Conservation (phyloP, 2,797 vertebrate species). For the Acomys russatus region DNA sequence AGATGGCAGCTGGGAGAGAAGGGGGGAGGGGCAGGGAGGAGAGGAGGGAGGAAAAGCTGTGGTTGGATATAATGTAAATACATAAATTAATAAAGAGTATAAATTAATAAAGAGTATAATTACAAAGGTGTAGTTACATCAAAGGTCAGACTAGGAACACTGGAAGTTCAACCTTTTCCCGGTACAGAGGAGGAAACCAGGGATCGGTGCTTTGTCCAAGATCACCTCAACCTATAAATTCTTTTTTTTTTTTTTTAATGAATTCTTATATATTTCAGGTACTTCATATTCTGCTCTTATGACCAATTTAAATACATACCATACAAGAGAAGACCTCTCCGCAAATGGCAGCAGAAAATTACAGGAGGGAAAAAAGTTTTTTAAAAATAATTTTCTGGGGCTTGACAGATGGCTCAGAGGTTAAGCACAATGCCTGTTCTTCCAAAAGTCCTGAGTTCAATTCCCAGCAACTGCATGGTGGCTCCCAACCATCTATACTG, state of each 20-base stretch:
- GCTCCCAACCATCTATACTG: no score
- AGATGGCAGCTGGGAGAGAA: neutral
- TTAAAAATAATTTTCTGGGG: neutral
- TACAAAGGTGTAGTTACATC: neutral
- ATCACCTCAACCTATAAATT: slow-evolving; percentile 9
- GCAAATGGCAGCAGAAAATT: neutral
- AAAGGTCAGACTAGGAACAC: neutral
- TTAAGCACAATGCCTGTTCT: no score
- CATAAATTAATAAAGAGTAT: neutral
- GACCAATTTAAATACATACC: slow-evolving; percentile 11
- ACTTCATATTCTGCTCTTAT: neutral
- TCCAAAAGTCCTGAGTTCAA: no score
- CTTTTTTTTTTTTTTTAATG: neutral
- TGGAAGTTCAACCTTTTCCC: neutral
- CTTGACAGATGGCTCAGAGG: no score
- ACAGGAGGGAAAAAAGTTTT: neutral
- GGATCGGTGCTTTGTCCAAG: neutral
- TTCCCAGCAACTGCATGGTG: no score
- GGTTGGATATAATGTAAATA: neutral
- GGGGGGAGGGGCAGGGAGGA: neutral
- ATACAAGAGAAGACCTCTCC: neutral
- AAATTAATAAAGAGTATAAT: slow-evolving; percentile 4
- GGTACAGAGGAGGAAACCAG: neutral
- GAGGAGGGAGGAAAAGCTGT: neutral
- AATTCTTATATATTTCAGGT: neutral